Evolutionary conservation across 2,888 invertebrate species (phyloP).

Genomic region (Notocelia uddmanniana): DNA sequence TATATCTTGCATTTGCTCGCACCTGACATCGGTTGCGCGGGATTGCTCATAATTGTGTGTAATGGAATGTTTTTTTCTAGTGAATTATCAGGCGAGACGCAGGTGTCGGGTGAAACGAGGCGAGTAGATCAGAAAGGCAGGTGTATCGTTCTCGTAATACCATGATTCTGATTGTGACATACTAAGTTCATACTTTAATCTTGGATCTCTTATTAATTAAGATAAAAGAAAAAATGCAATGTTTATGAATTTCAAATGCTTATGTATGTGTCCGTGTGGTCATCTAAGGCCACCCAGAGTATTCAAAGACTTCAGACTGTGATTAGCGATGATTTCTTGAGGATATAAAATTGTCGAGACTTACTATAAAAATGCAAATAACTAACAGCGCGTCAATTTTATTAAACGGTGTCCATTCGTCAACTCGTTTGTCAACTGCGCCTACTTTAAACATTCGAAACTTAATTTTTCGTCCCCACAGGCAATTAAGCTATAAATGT

Average conservation of each 20-base stretch:
- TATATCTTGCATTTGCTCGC: conserved; percentile 48
- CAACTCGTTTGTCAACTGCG: conserved; percentile 42
- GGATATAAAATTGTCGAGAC: neutral
- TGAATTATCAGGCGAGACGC: conserved; percentile 49
- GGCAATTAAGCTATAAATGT: conserved; percentile 36
- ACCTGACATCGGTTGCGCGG: conserved; percentile 35
- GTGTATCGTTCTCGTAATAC: conserved; percentile 55
- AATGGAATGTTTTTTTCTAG: conserved; percentile 47
- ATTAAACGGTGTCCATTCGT: conserved; percentile 23
- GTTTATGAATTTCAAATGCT: too few relatives aligned
- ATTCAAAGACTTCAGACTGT: neutral
- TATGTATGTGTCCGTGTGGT: too few relatives aligned
- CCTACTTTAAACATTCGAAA: conserved; percentile 36
- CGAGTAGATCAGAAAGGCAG: conserved; percentile 62
- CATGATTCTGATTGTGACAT: conserved; percentile 45
- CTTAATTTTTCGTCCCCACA: conserved; percentile 27
- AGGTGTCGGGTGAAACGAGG: conserved; percentile 57
- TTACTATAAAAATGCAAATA: conserved; percentile 22
- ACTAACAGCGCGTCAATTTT: conserved; percentile 22
- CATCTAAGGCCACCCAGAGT: too few relatives aligned
- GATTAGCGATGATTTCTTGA: conserved; percentile 2
- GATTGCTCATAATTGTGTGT: conserved; percentile 43
- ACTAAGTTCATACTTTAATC: neutral
- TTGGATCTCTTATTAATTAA: neutral
- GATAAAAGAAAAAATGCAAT: neutral